Evolutionary conservation across 2,113 vertebrate species (phyloP).

Genomic region (Peromyscus leucopus): DNA sequence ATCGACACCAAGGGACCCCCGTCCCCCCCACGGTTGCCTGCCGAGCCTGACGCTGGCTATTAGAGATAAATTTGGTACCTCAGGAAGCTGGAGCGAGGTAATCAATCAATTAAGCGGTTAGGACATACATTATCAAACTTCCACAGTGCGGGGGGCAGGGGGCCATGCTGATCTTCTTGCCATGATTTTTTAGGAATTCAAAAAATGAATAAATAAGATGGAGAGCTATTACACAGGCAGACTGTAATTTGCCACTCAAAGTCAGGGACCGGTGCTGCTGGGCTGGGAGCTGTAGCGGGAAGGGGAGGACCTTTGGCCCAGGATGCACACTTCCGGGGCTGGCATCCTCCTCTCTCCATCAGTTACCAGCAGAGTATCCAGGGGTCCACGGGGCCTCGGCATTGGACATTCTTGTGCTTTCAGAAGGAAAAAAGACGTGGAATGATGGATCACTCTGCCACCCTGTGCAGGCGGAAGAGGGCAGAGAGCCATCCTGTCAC

Average conservation of each 20-base stretch:
- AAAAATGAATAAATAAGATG: conserved; percentile 79
- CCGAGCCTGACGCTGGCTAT: conserved; percentile 93
- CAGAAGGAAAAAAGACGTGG: neutral
- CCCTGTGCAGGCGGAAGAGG: fast-evolving
- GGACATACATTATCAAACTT: conserved; percentile 93
- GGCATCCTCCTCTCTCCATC: neutral
- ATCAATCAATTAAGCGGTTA: conserved; percentile 95
- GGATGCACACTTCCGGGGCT: fast-evolving
- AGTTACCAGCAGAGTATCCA: neutral
- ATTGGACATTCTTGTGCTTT: neutral
- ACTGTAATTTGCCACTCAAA: conserved; percentile 82
- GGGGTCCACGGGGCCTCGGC: fast-evolving
- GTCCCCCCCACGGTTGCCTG: conserved; percentile 90
- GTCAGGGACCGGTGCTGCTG: conserved; percentile 52
- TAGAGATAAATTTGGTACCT: conserved; percentile 95
- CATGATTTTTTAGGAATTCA: conserved; percentile 87
- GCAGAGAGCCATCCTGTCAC: neutral
- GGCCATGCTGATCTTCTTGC: conserved; percentile 88
- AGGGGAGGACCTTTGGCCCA: neutral
- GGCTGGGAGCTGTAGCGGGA: neutral
- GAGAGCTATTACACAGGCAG: conserved; percentile 75
- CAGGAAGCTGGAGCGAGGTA: conserved; percentile 92
- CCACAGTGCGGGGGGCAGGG: conserved; percentile 87
- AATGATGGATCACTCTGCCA: too few species aligned
- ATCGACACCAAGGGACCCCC: conserved; percentile 96